phyloP scores from a whole-genome alignment of 2,113 vertebrate species.

The Delphinus delphis region DNA sequence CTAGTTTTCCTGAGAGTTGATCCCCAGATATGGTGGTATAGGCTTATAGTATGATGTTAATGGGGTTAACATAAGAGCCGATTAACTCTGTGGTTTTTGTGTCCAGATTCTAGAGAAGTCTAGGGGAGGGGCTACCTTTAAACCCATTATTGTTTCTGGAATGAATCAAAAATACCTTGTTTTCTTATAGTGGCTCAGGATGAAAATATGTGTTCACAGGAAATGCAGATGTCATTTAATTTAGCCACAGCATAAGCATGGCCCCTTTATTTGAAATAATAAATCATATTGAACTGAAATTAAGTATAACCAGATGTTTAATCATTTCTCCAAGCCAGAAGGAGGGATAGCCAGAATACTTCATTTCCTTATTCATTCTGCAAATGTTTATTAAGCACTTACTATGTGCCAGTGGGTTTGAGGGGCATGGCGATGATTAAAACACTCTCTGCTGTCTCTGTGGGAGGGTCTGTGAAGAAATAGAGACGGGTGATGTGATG shows the following conservation, averaged over 20 bases:
- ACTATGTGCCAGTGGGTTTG: background rate
- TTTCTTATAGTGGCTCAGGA: background rate
- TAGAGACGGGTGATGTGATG: background rate
- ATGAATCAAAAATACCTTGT: background rate
- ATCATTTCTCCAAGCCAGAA: background rate
- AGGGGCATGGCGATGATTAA: background rate
- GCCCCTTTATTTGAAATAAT: background rate
- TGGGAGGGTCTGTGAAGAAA: background rate
- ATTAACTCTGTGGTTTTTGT: conserved; percentile 14
- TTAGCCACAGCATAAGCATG: background rate
- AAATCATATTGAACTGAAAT: background rate
- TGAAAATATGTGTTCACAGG: conserved; percentile 1
- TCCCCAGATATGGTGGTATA: background rate
- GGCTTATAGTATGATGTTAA: background rate
- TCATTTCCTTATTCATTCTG: background rate
- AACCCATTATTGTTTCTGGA: background rate
- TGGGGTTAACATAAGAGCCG: background rate
- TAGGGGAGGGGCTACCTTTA: background rate
- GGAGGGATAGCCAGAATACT: background rate
- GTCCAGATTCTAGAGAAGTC: background rate
- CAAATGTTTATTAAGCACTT: background rate
- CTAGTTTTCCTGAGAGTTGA: background rate
- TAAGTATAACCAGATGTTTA: background rate
- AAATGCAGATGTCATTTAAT: conserved; percentile 9
- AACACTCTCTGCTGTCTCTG: background rate